Evolutionary conservation across 2,888 invertebrate species (phyloP), one percentile per base, ranked within the genome.

Genomic region (Rhodophaea formosa): DNA sequence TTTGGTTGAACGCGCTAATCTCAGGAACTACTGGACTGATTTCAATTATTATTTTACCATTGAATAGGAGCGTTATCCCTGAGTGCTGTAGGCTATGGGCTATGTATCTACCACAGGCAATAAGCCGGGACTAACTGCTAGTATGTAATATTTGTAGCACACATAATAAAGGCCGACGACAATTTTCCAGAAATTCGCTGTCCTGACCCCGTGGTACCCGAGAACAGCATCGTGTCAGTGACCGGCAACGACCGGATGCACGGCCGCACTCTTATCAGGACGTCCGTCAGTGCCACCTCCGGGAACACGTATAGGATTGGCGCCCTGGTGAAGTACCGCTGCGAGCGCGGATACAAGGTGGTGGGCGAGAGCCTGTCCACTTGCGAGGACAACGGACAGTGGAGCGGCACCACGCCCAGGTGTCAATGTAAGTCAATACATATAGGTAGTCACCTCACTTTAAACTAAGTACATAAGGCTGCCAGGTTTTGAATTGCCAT

Each of bases 181-280:
- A 7, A 16, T 45, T 16, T 60, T 59, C 12, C 81, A 96, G 97
- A 97, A 91, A 96, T 97, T 65, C 94, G 97, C 56, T 98, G 98
- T 73, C 93, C 95, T 0, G 97, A 97, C 71, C 97, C 98, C 0
- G 87, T 94, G 2, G 89, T 97, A 30, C 96, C 97, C 0, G 94
- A 95, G 30, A 97, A 97, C 79, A 96, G 97, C 63, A 96, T 97
- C 17, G 92, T 97, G 0, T 97, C 97, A 0, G 96, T 97, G 35
- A 97, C 97, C 0, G 97, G 97, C 55, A 98, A 97, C 77, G 98
- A 98, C 79, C 93, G 98, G 54, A 95, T 96, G 93, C 97, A 97
- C 75, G 97, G 97, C 0, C 93, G 97, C 29, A 97, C 97, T 0
- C 86, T 97, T 15, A 95, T 97, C 64, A 92, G 96, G 44, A 97